These are phyloP conservation scores for Coreius guichenoti DNA, from an alignment of 2,797 vertebrate genomes.

Conservation along the genomic window DNA sequence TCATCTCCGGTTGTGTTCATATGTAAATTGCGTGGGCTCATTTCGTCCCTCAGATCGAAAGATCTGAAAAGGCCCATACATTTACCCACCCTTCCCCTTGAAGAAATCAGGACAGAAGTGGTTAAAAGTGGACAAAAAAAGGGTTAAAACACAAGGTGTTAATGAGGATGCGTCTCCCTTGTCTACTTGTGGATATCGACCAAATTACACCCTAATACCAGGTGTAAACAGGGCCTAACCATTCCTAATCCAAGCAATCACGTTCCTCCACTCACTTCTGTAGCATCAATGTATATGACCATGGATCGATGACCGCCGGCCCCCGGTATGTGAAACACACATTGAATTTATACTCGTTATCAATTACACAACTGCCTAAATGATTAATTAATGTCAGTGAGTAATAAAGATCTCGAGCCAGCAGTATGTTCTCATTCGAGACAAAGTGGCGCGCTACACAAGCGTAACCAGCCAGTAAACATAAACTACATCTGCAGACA, in stretches of 20 bases:
- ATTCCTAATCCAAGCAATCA: neutral
- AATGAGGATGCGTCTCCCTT: too few species aligned
- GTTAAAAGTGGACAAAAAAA: too few species aligned
- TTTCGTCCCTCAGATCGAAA: neutral
- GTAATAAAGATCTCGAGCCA: slow-evolving; percentile 2
- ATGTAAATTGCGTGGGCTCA: neutral
- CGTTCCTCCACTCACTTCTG: neutral
- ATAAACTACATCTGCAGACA: neutral
- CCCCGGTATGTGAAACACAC: slow-evolving; percentile 11
- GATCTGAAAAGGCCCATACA: neutral
- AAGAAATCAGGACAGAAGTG: too few species aligned
- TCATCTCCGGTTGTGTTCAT: neutral
- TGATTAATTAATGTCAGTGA: slow-evolving; percentile 45
- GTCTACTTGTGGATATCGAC: too few species aligned
- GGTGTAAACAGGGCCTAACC: too few species aligned
- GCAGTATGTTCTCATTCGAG: slow-evolving; percentile 17
- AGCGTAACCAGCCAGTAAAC: neutral
- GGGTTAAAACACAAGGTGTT: too few species aligned
- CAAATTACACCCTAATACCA: too few species aligned
- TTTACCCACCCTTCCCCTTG: neutral
- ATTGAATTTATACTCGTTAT: slow-evolving; percentile 34
- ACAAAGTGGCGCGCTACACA: neutral
- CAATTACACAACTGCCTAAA: slow-evolving; percentile 45
- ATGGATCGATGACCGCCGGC: slow-evolving; percentile 7
- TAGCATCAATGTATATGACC: slow-evolving; percentile 20